Percentiles rank a stretch among this genome's conserved stretches.
Conservation (phyloP, 2,113 vertebrate genomes). For the Apteryx mantelli region DNA sequence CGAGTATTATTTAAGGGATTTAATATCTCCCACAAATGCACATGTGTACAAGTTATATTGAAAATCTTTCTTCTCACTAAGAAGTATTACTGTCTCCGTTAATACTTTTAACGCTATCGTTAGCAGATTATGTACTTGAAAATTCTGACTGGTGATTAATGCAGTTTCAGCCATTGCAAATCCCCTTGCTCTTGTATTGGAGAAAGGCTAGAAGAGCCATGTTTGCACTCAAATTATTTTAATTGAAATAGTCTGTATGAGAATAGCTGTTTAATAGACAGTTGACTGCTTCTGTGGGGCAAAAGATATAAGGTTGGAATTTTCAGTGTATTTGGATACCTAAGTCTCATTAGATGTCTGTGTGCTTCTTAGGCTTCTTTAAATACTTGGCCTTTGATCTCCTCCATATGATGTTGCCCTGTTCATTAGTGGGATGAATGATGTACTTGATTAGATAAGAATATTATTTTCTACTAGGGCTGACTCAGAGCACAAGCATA, state of each 20-base stretch:
- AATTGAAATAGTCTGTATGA: slow-evolving; percentile 26
- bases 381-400: slow-evolving; percentile 34
- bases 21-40: neutral
- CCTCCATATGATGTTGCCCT: slow-evolving; percentile 15
- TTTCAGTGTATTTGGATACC: neutral
- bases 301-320: neutral
- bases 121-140: slow-evolving; percentile 6
- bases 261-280: slow-evolving; percentile 30
- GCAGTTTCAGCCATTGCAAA: neutral
- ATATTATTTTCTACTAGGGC: neutral
- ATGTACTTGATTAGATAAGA: neutral
- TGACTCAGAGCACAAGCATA: neutral
- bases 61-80: slow-evolving; percentile 14
- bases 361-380: neutral
- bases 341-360: slow-evolving; percentile 4
- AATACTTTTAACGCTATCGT: neutral
- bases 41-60: neutral
- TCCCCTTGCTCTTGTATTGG: slow-evolving; percentile 36
- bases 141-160: slow-evolving; percentile 33
- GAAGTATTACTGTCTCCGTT: neutral
- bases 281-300: neutral
- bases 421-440: slow-evolving; percentile 21
- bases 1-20: neutral
- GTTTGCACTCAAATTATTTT: slow-evolving; percentile 69
- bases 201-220: slow-evolving; percentile 43